phyloP scores from a whole-genome alignment of 2,797 vertebrate species.

The Silurus aristotelis region DNA sequence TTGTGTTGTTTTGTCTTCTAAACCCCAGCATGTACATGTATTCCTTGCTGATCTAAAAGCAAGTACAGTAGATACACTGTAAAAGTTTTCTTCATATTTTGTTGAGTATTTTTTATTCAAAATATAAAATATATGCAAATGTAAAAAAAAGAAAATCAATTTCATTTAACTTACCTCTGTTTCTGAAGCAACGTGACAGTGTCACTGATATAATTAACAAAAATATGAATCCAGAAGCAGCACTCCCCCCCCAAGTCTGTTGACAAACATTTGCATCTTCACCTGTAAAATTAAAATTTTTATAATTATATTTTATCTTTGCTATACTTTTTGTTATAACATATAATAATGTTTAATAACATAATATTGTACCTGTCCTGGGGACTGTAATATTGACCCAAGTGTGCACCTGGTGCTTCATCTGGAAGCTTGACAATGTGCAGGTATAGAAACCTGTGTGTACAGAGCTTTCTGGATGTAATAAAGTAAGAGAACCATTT shows the following conservation, averaged over 20 bases:
- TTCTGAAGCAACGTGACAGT: conserved; percentile 66
- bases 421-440: conserved; percentile 68
- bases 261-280: conserved; percentile 58
- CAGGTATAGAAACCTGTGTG: conserved; percentile 74
- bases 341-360: neutral
- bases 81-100: neutral
- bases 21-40: conserved; percentile 6
- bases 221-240: conserved; percentile 71
- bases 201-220: conserved; percentile 65
- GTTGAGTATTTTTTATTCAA: neutral
- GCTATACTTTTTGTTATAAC: neutral
- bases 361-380: conserved; percentile 59
- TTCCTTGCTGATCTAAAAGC: conserved; percentile 32
- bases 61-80: neutral
- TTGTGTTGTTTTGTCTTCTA: conserved; percentile 26
- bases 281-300: conserved; percentile 56
- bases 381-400: conserved; percentile 70
- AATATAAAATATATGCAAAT: neutral
- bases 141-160: neutral
- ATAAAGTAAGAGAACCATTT: conserved; percentile 72
- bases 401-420: conserved; percentile 67
- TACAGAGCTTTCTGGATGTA: conserved; percentile 61
- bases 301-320: neutral
- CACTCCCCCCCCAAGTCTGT: conserved; percentile 75
- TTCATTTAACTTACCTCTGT: conserved; percentile 62